A percentile compares a stretch with the other conserved stretches of the same genome.
phyloP scores from a whole-genome alignment of 1,140 invertebrate genomes.

The Magallana ariakensis region DNA sequence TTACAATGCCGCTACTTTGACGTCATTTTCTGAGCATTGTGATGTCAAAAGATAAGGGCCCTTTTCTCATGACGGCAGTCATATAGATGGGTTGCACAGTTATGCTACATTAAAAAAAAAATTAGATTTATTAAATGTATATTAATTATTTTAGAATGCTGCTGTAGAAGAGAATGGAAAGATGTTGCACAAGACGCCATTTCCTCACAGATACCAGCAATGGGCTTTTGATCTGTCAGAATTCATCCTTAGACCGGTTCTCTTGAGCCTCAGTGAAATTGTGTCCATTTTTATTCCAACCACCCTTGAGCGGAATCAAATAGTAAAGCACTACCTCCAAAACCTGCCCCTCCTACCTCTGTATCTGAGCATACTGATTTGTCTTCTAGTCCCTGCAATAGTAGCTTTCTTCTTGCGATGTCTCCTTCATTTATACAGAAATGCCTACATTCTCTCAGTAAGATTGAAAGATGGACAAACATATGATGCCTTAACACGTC shows the following conservation, averaged over 20 bases:
- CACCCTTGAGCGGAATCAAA: conserved; percentile 51
- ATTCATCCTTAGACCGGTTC: conserved; percentile 48
- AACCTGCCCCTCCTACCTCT: conserved; percentile 54
- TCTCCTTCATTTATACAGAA: conserved; percentile 58
- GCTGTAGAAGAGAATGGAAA: not conserved
- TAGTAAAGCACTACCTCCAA: conserved; percentile 6
- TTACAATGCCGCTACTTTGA: too few species aligned
- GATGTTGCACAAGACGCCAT: conserved; percentile 53
- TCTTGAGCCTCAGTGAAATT: conserved; percentile 47
- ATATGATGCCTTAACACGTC: not conserved
- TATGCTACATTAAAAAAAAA: too few species aligned
- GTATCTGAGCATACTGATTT: conserved; percentile 49
- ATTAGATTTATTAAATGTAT: too few species aligned
- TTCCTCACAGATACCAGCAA: conserved; percentile 30
- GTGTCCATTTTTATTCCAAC: conserved; percentile 56
- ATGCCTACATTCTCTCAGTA: conserved; percentile 58
- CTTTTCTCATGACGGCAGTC: too few species aligned
- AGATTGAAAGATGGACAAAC: not conserved
- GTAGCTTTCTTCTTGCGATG: conserved; percentile 61
- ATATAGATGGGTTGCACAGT: too few species aligned
- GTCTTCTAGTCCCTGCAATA: conserved; percentile 57
- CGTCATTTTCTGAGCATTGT: too few species aligned
- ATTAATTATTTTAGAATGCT: not conserved
- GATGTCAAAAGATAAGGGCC: too few species aligned
- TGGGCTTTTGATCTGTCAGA: conserved; percentile 51